Evolutionary conservation across 1,140 invertebrate species (phyloP).

Genomic region (Pectinophora gossypiella): DNA sequence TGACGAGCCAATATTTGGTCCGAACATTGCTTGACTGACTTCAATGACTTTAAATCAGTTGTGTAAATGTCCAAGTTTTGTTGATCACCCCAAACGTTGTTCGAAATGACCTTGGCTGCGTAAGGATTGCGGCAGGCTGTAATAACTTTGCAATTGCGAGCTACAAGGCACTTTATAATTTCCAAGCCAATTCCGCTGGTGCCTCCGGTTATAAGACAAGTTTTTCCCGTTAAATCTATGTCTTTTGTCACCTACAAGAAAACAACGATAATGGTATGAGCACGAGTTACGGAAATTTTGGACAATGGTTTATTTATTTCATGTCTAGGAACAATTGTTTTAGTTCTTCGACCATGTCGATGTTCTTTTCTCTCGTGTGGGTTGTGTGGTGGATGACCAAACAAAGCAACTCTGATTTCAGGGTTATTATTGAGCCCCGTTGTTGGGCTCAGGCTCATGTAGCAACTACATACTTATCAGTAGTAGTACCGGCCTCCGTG

Average conservation of each 20-base stretch:
- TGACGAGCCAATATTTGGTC: conserved; percentile 37
- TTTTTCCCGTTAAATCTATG: conserved; percentile 86
- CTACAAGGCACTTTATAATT: conserved; percentile 88
- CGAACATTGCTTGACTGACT: conserved; percentile 48
- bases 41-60: conserved; percentile 47
- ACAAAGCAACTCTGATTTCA: too few relatives aligned
- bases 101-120: conserved; percentile 35
- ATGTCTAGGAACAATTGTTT: too few relatives aligned
- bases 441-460: too few relatives aligned
- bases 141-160: conserved; percentile 85
- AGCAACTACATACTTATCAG: too few relatives aligned
- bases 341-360: too few relatives aligned
- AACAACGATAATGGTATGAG: too few relatives aligned
- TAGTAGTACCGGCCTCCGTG: too few relatives aligned
- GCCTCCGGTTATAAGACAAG: conserved; percentile 91
- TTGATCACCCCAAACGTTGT: conserved; percentile 30
- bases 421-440: too few relatives aligned
- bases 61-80: conserved; percentile 36
- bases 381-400: too few relatives aligned
- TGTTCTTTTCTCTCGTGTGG: too few relatives aligned
- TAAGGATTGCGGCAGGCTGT: conserved; percentile 63
- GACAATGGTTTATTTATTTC: too few relatives aligned
- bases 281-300: too few relatives aligned
- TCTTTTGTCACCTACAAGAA: conserved; percentile 82
- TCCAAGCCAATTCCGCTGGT: conserved; percentile 95